A percentile compares a stretch with the other conserved stretches of the same genome.
Conservation (phyloP, 2,797 vertebrate genomes). For the Macroramphosus scolopax region DNA sequence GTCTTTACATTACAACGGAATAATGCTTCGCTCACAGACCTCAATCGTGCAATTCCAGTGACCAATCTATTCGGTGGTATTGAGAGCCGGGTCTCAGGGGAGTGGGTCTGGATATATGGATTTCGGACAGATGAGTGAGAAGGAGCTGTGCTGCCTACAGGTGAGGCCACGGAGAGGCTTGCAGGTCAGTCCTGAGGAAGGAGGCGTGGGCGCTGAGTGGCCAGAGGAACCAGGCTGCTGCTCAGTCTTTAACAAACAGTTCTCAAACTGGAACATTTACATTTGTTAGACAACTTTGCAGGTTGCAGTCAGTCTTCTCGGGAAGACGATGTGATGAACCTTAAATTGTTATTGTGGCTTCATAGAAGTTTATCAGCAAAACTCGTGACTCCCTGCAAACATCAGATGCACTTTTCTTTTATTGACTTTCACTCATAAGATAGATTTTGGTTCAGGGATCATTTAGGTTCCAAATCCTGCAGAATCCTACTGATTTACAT, state of each 20-base stretch:
- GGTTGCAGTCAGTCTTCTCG: too few species aligned
- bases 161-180: too few species aligned
- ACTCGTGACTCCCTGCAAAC: too few species aligned
- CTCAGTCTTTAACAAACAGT: not conserved
- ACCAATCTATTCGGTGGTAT: constrained; percentile 71
- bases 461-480: too few species aligned
- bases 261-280: too few species aligned
- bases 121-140: constrained; percentile 29
- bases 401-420: too few species aligned
- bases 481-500: not conserved
- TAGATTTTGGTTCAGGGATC: too few species aligned
- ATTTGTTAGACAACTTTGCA: constrained; percentile 7
- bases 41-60: constrained; percentile 67
- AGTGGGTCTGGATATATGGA: constrained; percentile 18
- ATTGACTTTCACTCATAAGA: too few species aligned
- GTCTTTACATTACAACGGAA: constrained; percentile 62
- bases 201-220: constrained; percentile 2
- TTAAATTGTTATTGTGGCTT: not conserved
- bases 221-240: not conserved
- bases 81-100: constrained; percentile 59
- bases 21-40: constrained; percentile 60
- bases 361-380: too few species aligned
- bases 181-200: constrained; percentile 15
- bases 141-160: constrained; percentile 21
- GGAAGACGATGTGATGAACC: too few species aligned